phyloP scores from a whole-genome alignment of 2,113 vertebrate genomes.

The Aldabrachelys gigantea region DNA sequence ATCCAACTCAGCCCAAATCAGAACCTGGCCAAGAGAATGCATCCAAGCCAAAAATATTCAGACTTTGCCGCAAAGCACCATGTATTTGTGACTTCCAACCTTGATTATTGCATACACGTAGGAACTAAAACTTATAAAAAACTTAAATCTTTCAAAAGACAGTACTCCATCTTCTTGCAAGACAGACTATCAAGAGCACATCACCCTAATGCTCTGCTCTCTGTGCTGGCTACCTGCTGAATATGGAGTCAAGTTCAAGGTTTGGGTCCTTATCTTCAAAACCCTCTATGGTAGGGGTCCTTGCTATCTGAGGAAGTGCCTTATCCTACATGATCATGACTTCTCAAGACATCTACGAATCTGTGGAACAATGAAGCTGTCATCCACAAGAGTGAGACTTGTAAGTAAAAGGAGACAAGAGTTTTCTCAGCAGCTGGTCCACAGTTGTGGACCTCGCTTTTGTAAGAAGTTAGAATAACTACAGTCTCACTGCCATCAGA shows the following conservation, averaged over 20 bases:
- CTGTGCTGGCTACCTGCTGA: neutral
- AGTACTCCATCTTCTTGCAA: neutral
- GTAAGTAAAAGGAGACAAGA: neutral
- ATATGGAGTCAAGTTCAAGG: neutral
- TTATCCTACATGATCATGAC: neutral
- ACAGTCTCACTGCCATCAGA: neutral
- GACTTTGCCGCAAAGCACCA: neutral
- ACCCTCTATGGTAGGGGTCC: neutral
- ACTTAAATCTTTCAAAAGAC: neutral
- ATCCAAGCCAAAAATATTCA: neutral
- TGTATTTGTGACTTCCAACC: neutral
- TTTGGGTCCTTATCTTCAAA: slow-evolving; percentile 4
- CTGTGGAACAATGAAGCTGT: neutral
- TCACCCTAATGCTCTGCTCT: neutral
- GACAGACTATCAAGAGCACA: neutral
- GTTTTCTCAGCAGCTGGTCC: neutral
- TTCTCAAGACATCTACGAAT: neutral
- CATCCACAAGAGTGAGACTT: neutral
- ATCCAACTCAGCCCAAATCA: neutral
- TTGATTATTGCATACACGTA: neutral
- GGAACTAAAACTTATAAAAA: slow-evolving; percentile 9
- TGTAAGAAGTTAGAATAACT: neutral
- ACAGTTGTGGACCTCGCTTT: neutral
- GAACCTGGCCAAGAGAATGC: neutral
- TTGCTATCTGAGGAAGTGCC: neutral